Percentiles rank a stretch among this genome's conserved stretches.
phyloP scores from a whole-genome alignment of 2,888 invertebrate genomes.

The Patella pellucida region DNA sequence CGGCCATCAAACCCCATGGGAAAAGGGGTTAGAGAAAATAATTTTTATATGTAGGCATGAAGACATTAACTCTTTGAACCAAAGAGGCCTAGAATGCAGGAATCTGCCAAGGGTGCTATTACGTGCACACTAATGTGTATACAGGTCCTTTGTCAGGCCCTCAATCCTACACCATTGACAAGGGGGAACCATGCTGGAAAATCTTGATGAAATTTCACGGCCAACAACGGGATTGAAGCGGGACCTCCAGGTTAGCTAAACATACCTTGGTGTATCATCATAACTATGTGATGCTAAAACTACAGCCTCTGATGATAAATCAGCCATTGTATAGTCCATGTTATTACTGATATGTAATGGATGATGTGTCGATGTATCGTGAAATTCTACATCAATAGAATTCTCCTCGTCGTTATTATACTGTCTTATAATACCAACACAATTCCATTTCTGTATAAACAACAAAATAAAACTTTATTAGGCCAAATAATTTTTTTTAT shows the following conservation, averaged over 20 bases:
- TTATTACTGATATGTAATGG: conserved; percentile 90
- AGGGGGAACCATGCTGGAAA: too few relatives aligned
- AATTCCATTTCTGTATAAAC: conserved; percentile 85
- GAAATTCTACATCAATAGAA: conserved; percentile 94
- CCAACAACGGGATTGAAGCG: too few relatives aligned
- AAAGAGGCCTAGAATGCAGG: not conserved
- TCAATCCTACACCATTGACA: too few relatives aligned
- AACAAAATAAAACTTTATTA: not conserved
- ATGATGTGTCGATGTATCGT: conserved; percentile 90
- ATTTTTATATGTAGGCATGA: too few relatives aligned
- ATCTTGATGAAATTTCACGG: too few relatives aligned
- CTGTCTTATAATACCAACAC: conserved; percentile 89
- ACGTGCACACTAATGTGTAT: too few relatives aligned
- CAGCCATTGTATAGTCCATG: conserved; percentile 87
- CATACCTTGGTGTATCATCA: conserved; percentile 75
- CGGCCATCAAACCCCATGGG: too few relatives aligned
- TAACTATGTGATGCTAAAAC: conserved; percentile 79
- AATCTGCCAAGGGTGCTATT: not conserved
- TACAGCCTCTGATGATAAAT: conserved; percentile 84
- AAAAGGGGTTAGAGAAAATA: too few relatives aligned
- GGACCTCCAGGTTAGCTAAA: not conserved
- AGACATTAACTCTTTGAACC: too few relatives aligned
- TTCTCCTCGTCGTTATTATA: conserved; percentile 83
- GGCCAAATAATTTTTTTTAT: too few relatives aligned
- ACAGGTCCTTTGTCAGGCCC: too few relatives aligned